Evolutionary conservation across 2,797 vertebrate species (phyloP), one percentile per base, ranked within the genome.

Genomic region (Phalloptychus januarius): DNA sequence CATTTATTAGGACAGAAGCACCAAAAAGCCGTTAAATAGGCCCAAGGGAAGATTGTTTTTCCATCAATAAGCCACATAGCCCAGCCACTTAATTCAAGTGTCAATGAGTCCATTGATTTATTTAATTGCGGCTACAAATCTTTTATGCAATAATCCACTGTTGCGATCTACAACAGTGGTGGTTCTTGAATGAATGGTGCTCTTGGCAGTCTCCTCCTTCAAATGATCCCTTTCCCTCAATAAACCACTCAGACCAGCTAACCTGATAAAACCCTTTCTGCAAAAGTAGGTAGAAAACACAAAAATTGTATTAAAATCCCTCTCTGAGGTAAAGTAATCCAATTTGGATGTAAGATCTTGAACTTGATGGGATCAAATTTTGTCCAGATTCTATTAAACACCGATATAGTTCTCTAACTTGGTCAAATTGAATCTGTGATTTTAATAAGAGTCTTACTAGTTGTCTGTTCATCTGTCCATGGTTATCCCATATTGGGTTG

Each of bases 61-160:
- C 74, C 52, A 69, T 44, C 52, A 71, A 45, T 5, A 12, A 45
- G 36, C 61, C 63, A n/a, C 38, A 25, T 52, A 25, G 46, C 18
- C 7, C 71, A 74, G 74, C 25, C 16, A 63, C 52, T 74, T 74
- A 54, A 70, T 83, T 54, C 71, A 79, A n/a, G 61, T 36, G 74
- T 71, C 74, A 44, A 54, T 50, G 7, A 20, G 28, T 46, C 48
- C 20, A 83, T 76, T 72, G 71, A 69, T 83, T 61, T 72, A 76
- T 69, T 76, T 56, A 54, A 76, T 54, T 67, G 56, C 36, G 48
- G 38, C 56, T 72, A 67, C 73, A 42, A 72, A 76, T 79, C 61
- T 44, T 72, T 52, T 50, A 33, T 16, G 40, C 16, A 42, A 23
- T 63, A 72, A 80, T 71, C 56, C 50, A 45, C 5, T 18, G 20